Conservation (phyloP, 2,888 invertebrate species). For the Dryocosmus kuriphilus region DNA sequence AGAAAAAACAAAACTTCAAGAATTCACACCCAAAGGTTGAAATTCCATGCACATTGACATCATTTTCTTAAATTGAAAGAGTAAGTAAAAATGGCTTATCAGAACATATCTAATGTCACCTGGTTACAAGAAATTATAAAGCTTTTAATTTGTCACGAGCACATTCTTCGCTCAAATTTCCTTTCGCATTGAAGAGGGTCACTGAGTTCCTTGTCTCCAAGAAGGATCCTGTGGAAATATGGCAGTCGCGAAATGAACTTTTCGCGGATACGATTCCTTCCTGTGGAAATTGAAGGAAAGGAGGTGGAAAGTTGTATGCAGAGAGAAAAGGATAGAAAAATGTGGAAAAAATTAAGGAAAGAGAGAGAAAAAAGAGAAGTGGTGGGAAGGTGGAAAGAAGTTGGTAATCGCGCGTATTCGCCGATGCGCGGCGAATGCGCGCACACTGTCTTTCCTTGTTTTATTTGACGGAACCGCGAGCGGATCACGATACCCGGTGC, state of each 20-base stretch:
- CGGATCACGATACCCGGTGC: slow-evolving; percentile 48
- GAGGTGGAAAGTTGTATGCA: slow-evolving; percentile 22
- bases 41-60: slow-evolving; percentile 19
- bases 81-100: background rate
- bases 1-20: slow-evolving; percentile 51
- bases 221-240: slow-evolving; percentile 26
- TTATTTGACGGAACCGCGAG: slow-evolving; percentile 36
- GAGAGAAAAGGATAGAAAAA: background rate
- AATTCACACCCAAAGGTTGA: slow-evolving; percentile 47
- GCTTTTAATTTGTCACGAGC: slow-evolving; percentile 48
- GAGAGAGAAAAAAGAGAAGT: slow-evolving; percentile 21
- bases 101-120: background rate
- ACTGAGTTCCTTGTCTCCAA: slow-evolving; percentile 38
- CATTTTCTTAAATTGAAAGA: background rate
- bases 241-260: slow-evolving; percentile 5
- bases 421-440: slow-evolving; percentile 37
- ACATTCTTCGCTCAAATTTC: slow-evolving; percentile 42
- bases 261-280: background rate
- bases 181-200: slow-evolving; percentile 29
- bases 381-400: slow-evolving; percentile 17
- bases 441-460: slow-evolving; percentile 21
- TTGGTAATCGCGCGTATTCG: slow-evolving; percentile 34
- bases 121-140: background rate
- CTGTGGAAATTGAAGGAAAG: slow-evolving; percentile 22
- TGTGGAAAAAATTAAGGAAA: slow-evolving; percentile 3